Evolutionary conservation across 2,888 invertebrate genomes (phyloP).

Genomic region (Napeogenes sylphis): DNA sequence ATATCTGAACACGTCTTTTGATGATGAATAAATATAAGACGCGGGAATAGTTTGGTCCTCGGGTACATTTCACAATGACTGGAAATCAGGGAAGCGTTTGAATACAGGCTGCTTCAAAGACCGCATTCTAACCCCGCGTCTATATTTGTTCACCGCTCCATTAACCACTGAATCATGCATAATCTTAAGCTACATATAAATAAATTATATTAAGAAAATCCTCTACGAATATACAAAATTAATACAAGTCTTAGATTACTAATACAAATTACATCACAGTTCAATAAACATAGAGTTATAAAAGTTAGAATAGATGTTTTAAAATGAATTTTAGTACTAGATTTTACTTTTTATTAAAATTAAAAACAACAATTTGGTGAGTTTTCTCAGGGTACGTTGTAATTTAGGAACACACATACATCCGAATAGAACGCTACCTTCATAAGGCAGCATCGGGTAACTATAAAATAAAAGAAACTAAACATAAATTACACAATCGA

Average conservation of each 20-base stretch:
- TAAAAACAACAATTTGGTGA: slow-evolving; percentile 66
- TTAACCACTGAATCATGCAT: slow-evolving; percentile 49
- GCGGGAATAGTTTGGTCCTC: not conserved
- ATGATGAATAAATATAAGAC: slow-evolving; percentile 45
- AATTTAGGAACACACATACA: slow-evolving; percentile 65
- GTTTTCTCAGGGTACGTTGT: slow-evolving; percentile 57
- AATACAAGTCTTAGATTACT: slow-evolving; percentile 73
- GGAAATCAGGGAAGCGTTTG: not conserved
- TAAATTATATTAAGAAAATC: slow-evolving; percentile 74
- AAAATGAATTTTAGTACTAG: slow-evolving; percentile 56
- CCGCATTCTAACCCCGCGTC: slow-evolving; percentile 12
- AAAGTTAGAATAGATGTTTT: slow-evolving; percentile 63
- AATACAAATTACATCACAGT: slow-evolving; percentile 78
- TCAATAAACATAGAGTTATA: slow-evolving; percentile 70
- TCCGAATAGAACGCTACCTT: slow-evolving; percentile 49
- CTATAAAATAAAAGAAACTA: slow-evolving; percentile 33
- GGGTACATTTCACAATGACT: not conserved
- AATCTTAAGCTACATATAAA: slow-evolving; percentile 65
- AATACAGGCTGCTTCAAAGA: slow-evolving; percentile 5
- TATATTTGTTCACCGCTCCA: slow-evolving; percentile 43
- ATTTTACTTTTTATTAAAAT: slow-evolving; percentile 51
- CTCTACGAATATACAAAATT: slow-evolving; percentile 77
- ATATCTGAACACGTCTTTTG: slow-evolving; percentile 41
- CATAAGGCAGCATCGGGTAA: slow-evolving; percentile 50
- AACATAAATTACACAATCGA: slow-evolving; percentile 36